These are phyloP conservation scores for Formica exsecta DNA, from an alignment of 1,140 invertebrate genomes.

Conservation along the genomic window DNA sequence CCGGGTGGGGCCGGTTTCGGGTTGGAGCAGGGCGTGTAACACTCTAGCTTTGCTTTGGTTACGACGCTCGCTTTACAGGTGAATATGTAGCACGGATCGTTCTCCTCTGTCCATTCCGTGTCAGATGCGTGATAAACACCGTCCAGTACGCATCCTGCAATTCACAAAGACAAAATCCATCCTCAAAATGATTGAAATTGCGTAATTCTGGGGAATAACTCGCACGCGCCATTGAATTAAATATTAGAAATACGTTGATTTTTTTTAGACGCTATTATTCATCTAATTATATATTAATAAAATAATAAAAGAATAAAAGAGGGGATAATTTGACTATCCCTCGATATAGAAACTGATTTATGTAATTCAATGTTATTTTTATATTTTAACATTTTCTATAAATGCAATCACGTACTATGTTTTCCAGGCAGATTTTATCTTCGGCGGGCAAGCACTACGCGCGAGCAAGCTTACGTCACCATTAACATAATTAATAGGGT, in stretches of 20 bases:
- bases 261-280: neutral
- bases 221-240: neutral
- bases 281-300: neutral
- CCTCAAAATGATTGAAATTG: neutral
- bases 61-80: constrained; percentile 94
- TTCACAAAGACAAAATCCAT: neutral
- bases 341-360: neutral
- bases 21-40: constrained; percentile 92
- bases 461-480: constrained; percentile 72
- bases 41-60: constrained; percentile 92
- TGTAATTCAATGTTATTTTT: neutral
- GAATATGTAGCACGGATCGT: constrained; percentile 90
- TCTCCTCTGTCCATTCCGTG: constrained; percentile 91
- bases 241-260: neutral
- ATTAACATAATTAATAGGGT: constrained; percentile 80
- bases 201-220: neutral
- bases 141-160: constrained; percentile 91
- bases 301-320: neutral
- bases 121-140: constrained; percentile 91
- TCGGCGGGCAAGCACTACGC: constrained; percentile 20
- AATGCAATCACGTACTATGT: neutral
- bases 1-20: constrained; percentile 90
- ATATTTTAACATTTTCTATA: neutral
- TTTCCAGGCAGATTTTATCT: constrained; percentile 33
- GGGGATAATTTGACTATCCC: neutral